A percentile compares a stretch with the other conserved stretches of the same genome.
These are phyloP conservation scores for Trissonchulus latispiculum DNA, from an alignment of 2,888 invertebrate species.

Conservation along the genomic window DNA sequence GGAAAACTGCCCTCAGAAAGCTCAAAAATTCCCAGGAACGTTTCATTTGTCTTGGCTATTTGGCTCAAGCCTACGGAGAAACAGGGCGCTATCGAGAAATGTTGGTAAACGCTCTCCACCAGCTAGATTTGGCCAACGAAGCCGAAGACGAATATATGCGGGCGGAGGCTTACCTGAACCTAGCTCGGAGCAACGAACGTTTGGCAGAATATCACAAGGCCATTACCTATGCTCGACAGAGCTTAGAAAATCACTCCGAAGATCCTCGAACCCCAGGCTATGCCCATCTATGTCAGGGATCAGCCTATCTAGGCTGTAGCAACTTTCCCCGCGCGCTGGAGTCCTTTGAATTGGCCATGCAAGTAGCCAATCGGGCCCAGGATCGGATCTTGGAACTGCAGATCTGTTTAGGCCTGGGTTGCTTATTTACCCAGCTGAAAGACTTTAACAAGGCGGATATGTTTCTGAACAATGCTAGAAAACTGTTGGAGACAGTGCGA, in stretches of 20 bases:
- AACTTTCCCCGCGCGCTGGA: constrained; percentile 80
- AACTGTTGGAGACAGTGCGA: too few relatives aligned
- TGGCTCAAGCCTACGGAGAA: constrained; percentile 45
- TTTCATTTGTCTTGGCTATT: constrained; percentile 64
- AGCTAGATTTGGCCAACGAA: constrained; percentile 81
- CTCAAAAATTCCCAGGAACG: constrained; percentile 63
- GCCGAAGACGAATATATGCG: constrained; percentile 76
- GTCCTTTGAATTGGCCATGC: constrained; percentile 53
- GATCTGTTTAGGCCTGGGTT: constrained; percentile 78
- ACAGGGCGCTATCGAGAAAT: constrained; percentile 60
- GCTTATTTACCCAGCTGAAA: too few relatives aligned
- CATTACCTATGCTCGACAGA: constrained; percentile 71
- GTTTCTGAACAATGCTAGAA: too few relatives aligned
- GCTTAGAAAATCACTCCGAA: constrained; percentile 72
- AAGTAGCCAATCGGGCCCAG: too few relatives aligned
- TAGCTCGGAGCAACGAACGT: constrained; percentile 76
- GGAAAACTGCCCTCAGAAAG: constrained; percentile 51
- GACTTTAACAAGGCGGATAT: too few relatives aligned
- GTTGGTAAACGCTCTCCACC: constrained; percentile 72
- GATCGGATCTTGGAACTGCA: constrained; percentile 59
- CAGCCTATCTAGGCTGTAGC: constrained; percentile 75
- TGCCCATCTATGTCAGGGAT: constrained; percentile 77
- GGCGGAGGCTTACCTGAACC: constrained; percentile 78
- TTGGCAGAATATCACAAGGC: constrained; percentile 46
- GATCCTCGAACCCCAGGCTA: constrained; percentile 64